phyloP scores from a whole-genome alignment of 2,888 invertebrate genomes.

The Drosophila tanythrix region DNA sequence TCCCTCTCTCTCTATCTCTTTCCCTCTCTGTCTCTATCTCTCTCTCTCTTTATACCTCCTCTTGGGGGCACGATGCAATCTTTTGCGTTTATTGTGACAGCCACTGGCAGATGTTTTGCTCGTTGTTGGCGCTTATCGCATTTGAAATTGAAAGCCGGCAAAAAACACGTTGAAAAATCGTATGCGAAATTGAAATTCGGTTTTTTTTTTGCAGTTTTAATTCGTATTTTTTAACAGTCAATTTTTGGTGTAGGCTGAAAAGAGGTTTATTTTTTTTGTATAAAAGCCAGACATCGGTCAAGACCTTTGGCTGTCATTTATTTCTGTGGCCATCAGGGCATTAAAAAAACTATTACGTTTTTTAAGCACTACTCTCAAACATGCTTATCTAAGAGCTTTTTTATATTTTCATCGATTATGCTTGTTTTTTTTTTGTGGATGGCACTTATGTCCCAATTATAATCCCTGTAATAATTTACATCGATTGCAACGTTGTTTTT shows the following conservation, averaged over 20 bases:
- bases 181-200: constrained; percentile 62
- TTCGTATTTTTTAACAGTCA: constrained; percentile 44
- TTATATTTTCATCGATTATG: not conserved
- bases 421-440: not conserved
- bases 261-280: constrained; percentile 1
- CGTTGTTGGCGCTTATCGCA: constrained; percentile 63
- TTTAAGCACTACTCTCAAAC: not conserved
- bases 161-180: constrained; percentile 65
- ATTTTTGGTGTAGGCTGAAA: constrained; percentile 4
- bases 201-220: constrained; percentile 47
- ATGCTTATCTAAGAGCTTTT: not conserved
- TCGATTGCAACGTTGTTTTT: not conserved
- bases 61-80: constrained; percentile 65
- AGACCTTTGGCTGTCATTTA: constrained; percentile 47
- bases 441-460: not conserved
- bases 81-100: constrained; percentile 57
- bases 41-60: constrained; percentile 1
- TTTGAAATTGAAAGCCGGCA: constrained; percentile 74
- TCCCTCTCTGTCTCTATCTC: not conserved
- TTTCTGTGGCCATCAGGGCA: not conserved
- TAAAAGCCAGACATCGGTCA: constrained; percentile 44
- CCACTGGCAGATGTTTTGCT: constrained; percentile 41
- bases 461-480: not conserved
- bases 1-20: not conserved
- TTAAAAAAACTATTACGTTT: not conserved